A percentile compares a stretch with the other conserved stretches of the same genome.
These are phyloP conservation scores for Apis mellifera DNA, from an alignment of 1,140 invertebrate genomes.

Conservation along the genomic window Amel_HAv3.1 CM009933.2:8999001-8999500, in stretches of 20 bases:
- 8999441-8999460: too few species aligned
- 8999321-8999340: too few species aligned
- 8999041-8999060: background rate
- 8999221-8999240: background rate
- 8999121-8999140: background rate
- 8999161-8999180: background rate
- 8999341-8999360: too few species aligned
- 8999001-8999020: slow-evolving; percentile 15
- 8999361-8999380: too few species aligned
- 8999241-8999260: too few species aligned
- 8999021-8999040: background rate
- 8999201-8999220: background rate
- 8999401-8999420: too few species aligned
- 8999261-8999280: background rate
- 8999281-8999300: too few species aligned
- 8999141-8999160: background rate
- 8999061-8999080: too few species aligned
- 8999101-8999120: background rate
- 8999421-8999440: too few species aligned
- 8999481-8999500: background rate
- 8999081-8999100: background rate
- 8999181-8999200: background rate
- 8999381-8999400: too few species aligned
- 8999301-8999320: too few species aligned
- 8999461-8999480: background rate